Evolutionary conservation across 2,797 vertebrate genomes (phyloP), one percentile per base, ranked within the genome.

Genomic region (Malurus splendens): DNA sequence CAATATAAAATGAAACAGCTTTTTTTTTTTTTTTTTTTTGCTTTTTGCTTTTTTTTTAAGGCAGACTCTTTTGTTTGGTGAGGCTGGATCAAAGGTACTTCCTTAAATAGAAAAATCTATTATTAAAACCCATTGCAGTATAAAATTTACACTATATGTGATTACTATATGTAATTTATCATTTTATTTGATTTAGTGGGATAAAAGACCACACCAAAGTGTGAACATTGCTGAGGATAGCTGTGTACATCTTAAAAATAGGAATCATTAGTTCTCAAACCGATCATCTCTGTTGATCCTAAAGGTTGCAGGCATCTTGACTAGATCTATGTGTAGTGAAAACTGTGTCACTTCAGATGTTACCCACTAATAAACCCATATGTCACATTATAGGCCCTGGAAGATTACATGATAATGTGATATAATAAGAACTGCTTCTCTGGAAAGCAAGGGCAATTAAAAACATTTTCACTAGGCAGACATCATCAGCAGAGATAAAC

Each of bases 1-100:
- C 98, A 98, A 97, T 97, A 97, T 97, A 97, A 97, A 97, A 97
- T 96, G 96, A 97, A 97, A 97, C 94, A 96, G 96, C 79, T 95
- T 95, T 96, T 95, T 96, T 91, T 93, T 64, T 23, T 18, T 12
- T 18, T 33, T 12, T 18, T 33, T 54, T 59, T 65, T 23, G 9
- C 9, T 36, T 36, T 36, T 36, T 36, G 9, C 9, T 42, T 60
- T n/a, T 45, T 74, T 71, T 87, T 82, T 65, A 96, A 96, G 91
- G 92, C 93, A 89, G 93, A 94, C 93, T 93, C 95, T 96, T 97
- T 97, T 97, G 95, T 97, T 96, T 96, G 87, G 70, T 66, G n/a
- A 95, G 70, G 87, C 87, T 93, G 89, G 86, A 96, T 96, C 92
- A 97, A 97, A 96, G 86, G 42, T 89, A 65, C 61, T 80, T 89